phyloP scores from a whole-genome alignment of 2,888 invertebrate genomes.

The Cenopis cana region DNA sequence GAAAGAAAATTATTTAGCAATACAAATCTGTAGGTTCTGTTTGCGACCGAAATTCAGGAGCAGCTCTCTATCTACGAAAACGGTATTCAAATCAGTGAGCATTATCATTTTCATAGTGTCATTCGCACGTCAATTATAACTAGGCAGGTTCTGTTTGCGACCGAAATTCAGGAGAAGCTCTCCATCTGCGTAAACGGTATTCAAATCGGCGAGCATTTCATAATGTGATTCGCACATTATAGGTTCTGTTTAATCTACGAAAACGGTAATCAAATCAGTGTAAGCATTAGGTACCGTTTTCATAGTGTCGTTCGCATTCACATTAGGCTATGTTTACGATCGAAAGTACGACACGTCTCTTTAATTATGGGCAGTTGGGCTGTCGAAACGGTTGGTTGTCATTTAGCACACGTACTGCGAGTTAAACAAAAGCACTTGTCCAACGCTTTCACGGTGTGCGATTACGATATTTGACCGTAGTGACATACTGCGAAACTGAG shows the following conservation, averaged over 20 bases:
- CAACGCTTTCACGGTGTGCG: conserved; percentile 76
- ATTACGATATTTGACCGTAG: conserved; percentile 70
- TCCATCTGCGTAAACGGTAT: conserved; percentile 83
- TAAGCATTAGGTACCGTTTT: conserved; percentile 49
- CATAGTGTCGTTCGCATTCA: conserved; percentile 48
- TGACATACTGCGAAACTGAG: conserved; percentile 65
- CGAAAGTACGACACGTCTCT: conserved; percentile 69
- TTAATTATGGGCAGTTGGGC: conserved; percentile 54
- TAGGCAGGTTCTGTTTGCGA: not conserved
- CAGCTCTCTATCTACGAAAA: conserved; percentile 83
- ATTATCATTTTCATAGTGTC: conserved; percentile 39
- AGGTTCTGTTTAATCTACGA: conserved; percentile 65
- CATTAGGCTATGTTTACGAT: conserved; percentile 63
- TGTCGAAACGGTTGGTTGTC: conserved; percentile 75
- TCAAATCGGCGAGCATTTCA: conserved; percentile 57
- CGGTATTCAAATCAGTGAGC: conserved; percentile 71
- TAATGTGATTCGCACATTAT: conserved; percentile 40
- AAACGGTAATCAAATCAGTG: conserved; percentile 75
- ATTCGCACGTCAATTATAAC: conserved; percentile 39
- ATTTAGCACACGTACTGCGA: conserved; percentile 75
- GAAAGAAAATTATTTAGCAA: too few relatives aligned
- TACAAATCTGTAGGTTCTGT: not conserved
- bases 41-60: conserved; percentile 65
- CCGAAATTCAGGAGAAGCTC: conserved; percentile 76
- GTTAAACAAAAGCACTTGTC: conserved; percentile 74